phyloP scores from a whole-genome alignment of 1,140 invertebrate species.

The Rhagoletis pomonella region DNA sequence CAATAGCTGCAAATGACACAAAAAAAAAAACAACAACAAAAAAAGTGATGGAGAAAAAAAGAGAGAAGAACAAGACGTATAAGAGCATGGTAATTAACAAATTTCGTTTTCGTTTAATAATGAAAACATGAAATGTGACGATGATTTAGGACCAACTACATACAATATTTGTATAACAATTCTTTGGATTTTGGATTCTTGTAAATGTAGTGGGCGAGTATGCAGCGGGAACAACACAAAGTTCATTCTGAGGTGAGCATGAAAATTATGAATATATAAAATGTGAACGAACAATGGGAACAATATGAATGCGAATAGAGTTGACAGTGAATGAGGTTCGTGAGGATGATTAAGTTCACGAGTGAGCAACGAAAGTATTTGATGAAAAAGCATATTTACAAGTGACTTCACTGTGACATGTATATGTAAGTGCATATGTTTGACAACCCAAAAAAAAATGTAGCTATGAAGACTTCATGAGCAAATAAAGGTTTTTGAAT shows the following conservation, averaged over 20 bases:
- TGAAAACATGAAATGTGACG: slow-evolving; percentile 26
- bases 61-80: slow-evolving; percentile 62
- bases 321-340: too few species aligned
- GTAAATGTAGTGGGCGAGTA: not conserved
- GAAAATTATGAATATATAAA: not conserved
- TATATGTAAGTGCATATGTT: too few species aligned
- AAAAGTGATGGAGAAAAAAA: slow-evolving; percentile 58
- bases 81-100: slow-evolving; percentile 47
- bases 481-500: too few species aligned
- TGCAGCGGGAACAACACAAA: not conserved
- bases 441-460: too few species aligned
- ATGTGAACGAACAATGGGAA: not conserved
- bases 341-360: not conserved
- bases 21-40: slow-evolving; percentile 58
- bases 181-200: not conserved
- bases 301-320: not conserved
- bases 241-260: not conserved
- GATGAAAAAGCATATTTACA: not conserved
- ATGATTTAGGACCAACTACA: not conserved
- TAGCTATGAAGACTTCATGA: too few species aligned
- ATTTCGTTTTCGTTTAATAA: slow-evolving; percentile 27
- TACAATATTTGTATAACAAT: not conserved
- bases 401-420: not conserved
- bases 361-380: not conserved
- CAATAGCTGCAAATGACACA: slow-evolving; percentile 88